Evolutionary conservation across 2,888 invertebrate species (phyloP).

Genomic region (Odontocolon sp.): DNA sequence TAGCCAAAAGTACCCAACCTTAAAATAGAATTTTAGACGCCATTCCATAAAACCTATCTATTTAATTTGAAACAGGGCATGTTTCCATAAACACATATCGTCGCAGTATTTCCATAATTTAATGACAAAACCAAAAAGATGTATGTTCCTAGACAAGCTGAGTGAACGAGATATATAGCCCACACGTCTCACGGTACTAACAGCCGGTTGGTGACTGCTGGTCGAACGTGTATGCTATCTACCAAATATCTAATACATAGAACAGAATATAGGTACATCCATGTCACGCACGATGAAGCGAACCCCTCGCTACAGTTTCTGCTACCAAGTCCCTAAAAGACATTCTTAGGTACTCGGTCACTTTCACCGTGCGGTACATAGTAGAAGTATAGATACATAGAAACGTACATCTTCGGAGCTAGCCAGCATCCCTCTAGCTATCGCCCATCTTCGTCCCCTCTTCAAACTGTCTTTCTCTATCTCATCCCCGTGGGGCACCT

Average conservation of each 20-base stretch:
- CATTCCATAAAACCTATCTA: too few species aligned
- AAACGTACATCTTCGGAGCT: not conserved
- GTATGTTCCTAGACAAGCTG: not conserved
- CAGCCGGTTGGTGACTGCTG: not conserved
- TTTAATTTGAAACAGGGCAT: too few species aligned
- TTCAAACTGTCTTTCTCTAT: slow-evolving; percentile 5
- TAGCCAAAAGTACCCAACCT: slow-evolving; percentile 56
- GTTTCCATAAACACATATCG: too few species aligned
- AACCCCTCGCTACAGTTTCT: too few species aligned
- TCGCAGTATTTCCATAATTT: not conserved
- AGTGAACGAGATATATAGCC: not conserved
- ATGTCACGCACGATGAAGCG: too few species aligned
- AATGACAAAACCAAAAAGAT: not conserved
- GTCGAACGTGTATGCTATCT: not conserved
- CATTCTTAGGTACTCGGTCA: too few species aligned
- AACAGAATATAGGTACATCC: not conserved
- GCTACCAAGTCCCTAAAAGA: too few species aligned
- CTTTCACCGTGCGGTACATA: too few species aligned
- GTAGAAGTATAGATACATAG: not conserved
- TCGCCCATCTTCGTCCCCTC: slow-evolving; percentile 5
- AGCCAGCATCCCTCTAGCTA: not conserved
- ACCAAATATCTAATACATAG: not conserved
- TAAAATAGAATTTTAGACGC: not conserved
- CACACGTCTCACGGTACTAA: not conserved
- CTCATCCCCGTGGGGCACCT: slow-evolving; percentile 38